These are phyloP conservation scores for Glandiceps talaboti DNA, from an alignment of 53 echinoderm and acorn worm species.

Conservation along the genomic window DNA sequence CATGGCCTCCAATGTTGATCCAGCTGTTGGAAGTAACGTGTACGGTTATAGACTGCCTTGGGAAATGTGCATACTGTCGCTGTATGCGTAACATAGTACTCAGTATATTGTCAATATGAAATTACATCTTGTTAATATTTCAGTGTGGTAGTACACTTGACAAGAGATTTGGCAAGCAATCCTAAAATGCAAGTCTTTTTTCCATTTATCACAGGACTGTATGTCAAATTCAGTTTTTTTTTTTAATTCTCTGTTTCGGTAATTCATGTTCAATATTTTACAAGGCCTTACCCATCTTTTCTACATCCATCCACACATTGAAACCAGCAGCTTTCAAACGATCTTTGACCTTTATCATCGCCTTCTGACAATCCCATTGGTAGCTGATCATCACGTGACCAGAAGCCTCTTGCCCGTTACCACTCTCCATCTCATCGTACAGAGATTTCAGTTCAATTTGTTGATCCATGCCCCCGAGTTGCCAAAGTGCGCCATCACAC, in stretches of 20 bases:
- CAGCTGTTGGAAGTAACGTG: conserved; percentile 31
- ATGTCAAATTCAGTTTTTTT: too few relatives aligned
- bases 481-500: neutral
- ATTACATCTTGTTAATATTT: too few relatives aligned
- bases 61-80: too few relatives aligned
- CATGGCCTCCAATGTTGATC: conserved; percentile 54
- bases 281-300: conserved; percentile 50
- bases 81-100: too few relatives aligned
- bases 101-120: too few relatives aligned
- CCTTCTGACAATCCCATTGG: conserved; percentile 73
- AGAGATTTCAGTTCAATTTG: neutral
- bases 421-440: neutral
- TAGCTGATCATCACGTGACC: conserved; percentile 86
- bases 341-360: conserved; percentile 52
- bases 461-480: neutral
- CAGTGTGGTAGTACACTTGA: too few relatives aligned
- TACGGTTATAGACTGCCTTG: too few relatives aligned
- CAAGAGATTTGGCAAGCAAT: too few relatives aligned
- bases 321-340: conserved; percentile 43
- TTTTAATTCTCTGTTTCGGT: too few relatives aligned
- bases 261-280: too few relatives aligned
- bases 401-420: neutral
- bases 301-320: conserved; percentile 90
- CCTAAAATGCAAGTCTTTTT: too few relatives aligned
- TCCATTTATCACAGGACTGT: too few relatives aligned